Evolutionary conservation across 2,888 invertebrate genomes (phyloP), one percentile per base, ranked within the genome.

Genomic region (Nephrotoma flavescens): DNA sequence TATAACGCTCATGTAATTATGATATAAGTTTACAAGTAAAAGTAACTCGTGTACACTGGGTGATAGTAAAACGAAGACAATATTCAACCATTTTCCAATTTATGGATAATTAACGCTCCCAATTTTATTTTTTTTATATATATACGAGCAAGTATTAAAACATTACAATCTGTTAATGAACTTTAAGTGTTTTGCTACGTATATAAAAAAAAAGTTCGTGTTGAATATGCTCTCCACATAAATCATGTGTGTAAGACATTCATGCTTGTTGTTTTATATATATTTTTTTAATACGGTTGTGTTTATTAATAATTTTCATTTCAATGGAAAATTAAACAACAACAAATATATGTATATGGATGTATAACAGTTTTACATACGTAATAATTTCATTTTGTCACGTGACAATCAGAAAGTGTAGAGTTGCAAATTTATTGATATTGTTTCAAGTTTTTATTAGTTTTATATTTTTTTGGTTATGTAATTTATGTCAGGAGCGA

Each of bases 371-470:
- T 84, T 31, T 2, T 31, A 31, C 31, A 84, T 42, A 6, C 42
- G 84, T 41, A 84, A 84, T 84, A 84, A 85, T 85, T 85, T 85
- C 85, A 44, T n/a, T 85, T 85, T 42, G 85, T 85, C 85, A 85
- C 85, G 85, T 85, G 85, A 85, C 85, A 85, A 85, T 85, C 44
- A 44, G 44, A 85, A 85, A 85, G 85, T 85, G 85, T 85, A 44
- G 85, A 85, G 85, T 85, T 85, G 85, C 85, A 44, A 85, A 85
- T 85, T 44, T 85, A 19, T 42, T 85, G 19, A 85, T 85, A 85
- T 71, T 71, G 31, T 31, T 71, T 71, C 71, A 71, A 57, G 71
- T 71, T 71, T 71, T 71, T 71, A 52, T 52, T 52, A 52, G 52
- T 52, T 31, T 31, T 52, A 52, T 7, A 15, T 71, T 71, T 11